A percentile compares a stretch with the other conserved stretches of the same genome.
Conservation (phyloP, 2,888 invertebrate genomes). For the Oasisia sp. region DNA sequence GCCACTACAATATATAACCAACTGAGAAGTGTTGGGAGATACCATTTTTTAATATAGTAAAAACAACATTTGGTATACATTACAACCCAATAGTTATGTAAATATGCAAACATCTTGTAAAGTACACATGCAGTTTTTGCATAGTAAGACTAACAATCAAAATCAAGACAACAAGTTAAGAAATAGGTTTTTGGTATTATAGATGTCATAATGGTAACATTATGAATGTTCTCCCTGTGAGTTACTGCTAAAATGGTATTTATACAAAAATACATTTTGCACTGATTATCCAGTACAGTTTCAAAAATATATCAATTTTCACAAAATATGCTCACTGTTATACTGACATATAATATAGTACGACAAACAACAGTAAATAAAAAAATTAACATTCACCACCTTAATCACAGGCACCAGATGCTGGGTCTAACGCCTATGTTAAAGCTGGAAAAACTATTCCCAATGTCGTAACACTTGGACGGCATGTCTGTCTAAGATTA, state of each 20-base stretch:
- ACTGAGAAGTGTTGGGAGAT: not conserved
- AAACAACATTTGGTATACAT: not conserved
- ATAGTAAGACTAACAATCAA: not conserved
- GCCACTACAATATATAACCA: not conserved
- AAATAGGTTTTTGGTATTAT: not conserved
- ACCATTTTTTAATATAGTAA: not conserved
- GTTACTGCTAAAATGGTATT: not conserved
- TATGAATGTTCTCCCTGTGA: not conserved
- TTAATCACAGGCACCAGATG: no score
- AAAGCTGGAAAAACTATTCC: no score
- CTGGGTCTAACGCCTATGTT: no score
- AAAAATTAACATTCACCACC: not conserved
- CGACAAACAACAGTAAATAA: not conserved
- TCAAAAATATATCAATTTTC: not conserved
- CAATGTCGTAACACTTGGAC: no score
- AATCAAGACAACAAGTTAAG: not conserved
- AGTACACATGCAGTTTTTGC: not conserved
- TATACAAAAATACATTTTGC: not conserved
- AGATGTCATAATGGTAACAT: not conserved
- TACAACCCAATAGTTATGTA: not conserved
- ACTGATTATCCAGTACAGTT: not conserved
- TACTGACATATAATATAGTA: not conserved
- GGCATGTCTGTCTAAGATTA: not conserved
- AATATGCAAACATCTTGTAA: not conserved
- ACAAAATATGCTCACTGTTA: not conserved